Evolutionary conservation across 2,797 vertebrate genomes (phyloP), one percentile per base, ranked within the genome.

Genomic region (Pteronotus mesoamericanus): DNA sequence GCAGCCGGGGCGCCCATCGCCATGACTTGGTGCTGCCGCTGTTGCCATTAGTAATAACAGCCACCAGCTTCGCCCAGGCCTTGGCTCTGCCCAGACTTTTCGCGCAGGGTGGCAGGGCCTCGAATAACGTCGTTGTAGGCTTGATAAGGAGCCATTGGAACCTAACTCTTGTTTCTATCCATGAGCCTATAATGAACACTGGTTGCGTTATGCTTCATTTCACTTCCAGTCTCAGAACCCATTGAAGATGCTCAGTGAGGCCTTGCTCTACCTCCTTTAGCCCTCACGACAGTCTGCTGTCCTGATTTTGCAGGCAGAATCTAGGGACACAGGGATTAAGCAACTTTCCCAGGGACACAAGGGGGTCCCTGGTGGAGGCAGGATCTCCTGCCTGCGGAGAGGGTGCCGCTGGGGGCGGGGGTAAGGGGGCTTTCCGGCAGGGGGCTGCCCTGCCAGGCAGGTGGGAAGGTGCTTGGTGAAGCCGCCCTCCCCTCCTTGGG

Each of bases 371-470:
- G n/a, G n/a, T 29, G 34, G 32, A 83, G 37, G 57, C 85, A 29
- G 71, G 68, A 53, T 75, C 53, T 83, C 37, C 61, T 16, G 39
- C 69, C n/a, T 32, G 11, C 18, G 32, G 32, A 37, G 32, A 74
- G 34, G 32, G 22, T 18, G 10, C 37, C 24, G 72, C 24, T n/a
- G 55, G 53, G 77, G 19, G 7, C 51, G 74, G 26, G 79, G 24
- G 15, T 2, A 0, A 6, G 6, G 48, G 66, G 14, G 4, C 2
- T 0, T 10, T 32, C 44, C 14, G 24, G 34, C 15, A 46, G 9
- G 46, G 26, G 64, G 48, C 61, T 48, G 53, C 12, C 4, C 29
- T 75, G 64, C 19, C 6, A 22, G 83, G 64, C 29, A 5, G 16
- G 15, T 26, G 69, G 53, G 19, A 14, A 6, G 3, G 39, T 32